A percentile compares a stretch with the other conserved stretches of the same genome.
Evolutionary conservation across 2,888 invertebrate genomes (phyloP).

Genomic region (Hedychridium roseum): DNA sequence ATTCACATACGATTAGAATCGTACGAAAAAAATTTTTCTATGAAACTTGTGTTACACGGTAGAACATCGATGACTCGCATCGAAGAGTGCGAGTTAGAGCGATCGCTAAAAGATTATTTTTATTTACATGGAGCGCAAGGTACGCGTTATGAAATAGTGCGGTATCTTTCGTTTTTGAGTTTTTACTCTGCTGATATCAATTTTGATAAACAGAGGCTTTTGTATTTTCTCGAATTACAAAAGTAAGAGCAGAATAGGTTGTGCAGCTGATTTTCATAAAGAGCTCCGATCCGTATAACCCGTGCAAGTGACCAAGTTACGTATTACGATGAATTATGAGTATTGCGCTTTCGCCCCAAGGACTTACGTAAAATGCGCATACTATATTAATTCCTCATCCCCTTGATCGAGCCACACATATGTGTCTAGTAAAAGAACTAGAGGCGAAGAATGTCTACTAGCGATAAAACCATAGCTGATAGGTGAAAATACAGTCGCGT

Average conservation of each 20-base stretch:
- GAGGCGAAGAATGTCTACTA: background rate
- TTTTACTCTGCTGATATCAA: background rate
- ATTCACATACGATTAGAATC: no score
- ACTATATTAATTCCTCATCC: constrained; percentile 1
- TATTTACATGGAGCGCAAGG: no score
- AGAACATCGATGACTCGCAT: no score
- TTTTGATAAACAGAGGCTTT: background rate
- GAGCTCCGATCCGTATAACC: background rate
- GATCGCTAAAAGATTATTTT: no score
- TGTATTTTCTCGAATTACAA: background rate
- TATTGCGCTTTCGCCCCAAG: background rate
- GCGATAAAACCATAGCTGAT: constrained; percentile 1
- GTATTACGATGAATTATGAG: background rate
- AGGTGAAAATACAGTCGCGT: background rate
- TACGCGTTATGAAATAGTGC: background rate
- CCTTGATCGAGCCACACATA: no score
- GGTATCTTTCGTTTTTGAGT: background rate
- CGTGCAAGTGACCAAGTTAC: background rate
- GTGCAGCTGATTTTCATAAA: background rate
- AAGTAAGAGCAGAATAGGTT: background rate
- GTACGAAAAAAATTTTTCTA: no score
- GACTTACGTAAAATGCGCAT: background rate
- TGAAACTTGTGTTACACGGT: no score
- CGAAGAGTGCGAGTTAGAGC: no score
- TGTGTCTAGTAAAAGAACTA: background rate